phyloP scores from a whole-genome alignment of 2,113 vertebrate species.

The Muntiacus reevesi region DNA sequence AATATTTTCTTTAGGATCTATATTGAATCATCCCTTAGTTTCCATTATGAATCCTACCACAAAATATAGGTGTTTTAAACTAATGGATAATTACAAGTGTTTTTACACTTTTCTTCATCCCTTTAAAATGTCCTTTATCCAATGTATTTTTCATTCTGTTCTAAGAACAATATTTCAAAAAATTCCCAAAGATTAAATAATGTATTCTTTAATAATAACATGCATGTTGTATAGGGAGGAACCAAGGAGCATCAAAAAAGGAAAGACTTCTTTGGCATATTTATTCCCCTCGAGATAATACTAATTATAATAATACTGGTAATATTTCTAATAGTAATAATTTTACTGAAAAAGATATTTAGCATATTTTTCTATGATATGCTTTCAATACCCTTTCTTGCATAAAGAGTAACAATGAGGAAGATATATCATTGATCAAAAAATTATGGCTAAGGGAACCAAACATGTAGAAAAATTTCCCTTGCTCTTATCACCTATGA shows the following conservation, averaged over 20 bases:
- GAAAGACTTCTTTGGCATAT: neutral
- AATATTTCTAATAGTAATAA: neutral
- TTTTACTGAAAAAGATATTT: neutral
- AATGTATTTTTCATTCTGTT: neutral
- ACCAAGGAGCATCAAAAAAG: neutral
- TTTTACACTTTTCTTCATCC: neutral
- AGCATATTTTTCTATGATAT: neutral
- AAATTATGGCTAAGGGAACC: neutral
- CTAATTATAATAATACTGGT: neutral
- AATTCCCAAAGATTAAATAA: neutral
- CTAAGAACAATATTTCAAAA: neutral
- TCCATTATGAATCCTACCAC: neutral
- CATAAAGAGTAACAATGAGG: neutral
- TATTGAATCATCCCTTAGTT: neutral
- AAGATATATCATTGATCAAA: neutral
- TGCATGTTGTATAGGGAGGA: neutral
- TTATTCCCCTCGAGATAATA: neutral
- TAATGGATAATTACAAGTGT: neutral
- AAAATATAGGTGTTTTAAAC: neutral
- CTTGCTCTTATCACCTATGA: neutral
- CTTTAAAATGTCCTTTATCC: neutral
- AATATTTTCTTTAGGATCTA: neutral
- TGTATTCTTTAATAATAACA: neutral
- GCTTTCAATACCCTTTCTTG: neutral
- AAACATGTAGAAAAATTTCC: neutral